A percentile compares a stretch with the other conserved stretches of the same genome.
Conservation (phyloP, 2,113 vertebrate genomes). For the Chinchilla lanigera region DNA sequence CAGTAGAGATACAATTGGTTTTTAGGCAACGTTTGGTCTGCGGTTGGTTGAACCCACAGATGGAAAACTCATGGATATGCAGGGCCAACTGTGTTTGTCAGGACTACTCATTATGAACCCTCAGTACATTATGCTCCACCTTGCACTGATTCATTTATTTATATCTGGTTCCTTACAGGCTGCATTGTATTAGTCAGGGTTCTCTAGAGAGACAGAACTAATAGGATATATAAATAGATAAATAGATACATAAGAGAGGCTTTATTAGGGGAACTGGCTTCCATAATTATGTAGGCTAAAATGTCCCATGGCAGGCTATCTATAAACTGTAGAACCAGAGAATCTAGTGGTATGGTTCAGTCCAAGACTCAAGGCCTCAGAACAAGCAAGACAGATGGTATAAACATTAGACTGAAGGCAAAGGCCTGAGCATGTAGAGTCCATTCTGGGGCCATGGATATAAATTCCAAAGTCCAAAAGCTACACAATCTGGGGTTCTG, state of each 20-base stretch:
- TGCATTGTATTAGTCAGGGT: not conserved
- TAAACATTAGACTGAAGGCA: not conserved
- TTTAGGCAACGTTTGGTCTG: not conserved
- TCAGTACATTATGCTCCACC: too few species aligned
- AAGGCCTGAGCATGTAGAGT: not conserved
- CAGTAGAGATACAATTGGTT: not conserved
- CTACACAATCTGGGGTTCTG: not conserved
- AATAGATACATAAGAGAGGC: not conserved
- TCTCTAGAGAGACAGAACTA: not conserved
- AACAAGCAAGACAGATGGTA: not conserved
- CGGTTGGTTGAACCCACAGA: not conserved
- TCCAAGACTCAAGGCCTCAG: not conserved
- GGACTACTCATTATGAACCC: fast-evolving
- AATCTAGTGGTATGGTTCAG: not conserved
- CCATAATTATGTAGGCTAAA: not conserved
- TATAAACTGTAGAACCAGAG: not conserved
- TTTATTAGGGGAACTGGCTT: not conserved
- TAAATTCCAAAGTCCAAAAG: not conserved
- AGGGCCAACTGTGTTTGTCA: not conserved
- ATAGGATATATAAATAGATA: not conserved
- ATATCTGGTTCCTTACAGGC: not conserved
- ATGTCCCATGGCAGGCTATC: not conserved
- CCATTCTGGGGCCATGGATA: too few species aligned
- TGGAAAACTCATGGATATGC: not conserved
- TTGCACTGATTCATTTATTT: not conserved